Evolutionary conservation across 2,888 invertebrate genomes (phyloP).

Genomic region (Galeruca laticollis): DNA sequence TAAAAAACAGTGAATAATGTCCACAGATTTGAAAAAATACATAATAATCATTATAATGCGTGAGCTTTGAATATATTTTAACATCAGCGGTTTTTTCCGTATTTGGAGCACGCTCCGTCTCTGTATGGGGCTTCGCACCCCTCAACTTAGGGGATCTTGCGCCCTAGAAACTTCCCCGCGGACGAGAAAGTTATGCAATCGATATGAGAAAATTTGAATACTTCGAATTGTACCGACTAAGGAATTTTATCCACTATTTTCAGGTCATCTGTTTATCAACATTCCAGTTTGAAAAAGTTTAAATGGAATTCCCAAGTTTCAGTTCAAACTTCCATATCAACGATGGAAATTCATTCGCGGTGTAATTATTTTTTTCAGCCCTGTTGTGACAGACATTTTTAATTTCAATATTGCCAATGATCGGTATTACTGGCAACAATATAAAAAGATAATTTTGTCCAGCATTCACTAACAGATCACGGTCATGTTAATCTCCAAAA

Average conservation of each 20-base stretch:
- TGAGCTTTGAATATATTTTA: too few species aligned
- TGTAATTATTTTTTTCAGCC: constrained; percentile 31
- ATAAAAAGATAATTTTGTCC: neutral
- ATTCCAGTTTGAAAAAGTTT: constrained; percentile 46
- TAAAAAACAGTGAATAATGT: too few species aligned
- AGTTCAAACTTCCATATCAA: constrained; percentile 29
- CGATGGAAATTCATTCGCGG: constrained; percentile 38
- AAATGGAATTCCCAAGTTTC: constrained; percentile 46
- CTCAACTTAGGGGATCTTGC: constrained; percentile 45
- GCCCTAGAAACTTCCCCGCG: constrained; percentile 45
- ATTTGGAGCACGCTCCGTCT: neutral
- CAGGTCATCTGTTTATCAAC: constrained; percentile 49
- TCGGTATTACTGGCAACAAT: neutral
- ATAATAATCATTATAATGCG: too few species aligned
- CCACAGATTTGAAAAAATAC: too few species aligned
- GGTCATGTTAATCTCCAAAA: too few species aligned
- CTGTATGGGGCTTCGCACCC: constrained; percentile 16
- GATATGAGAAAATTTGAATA: constrained; percentile 61
- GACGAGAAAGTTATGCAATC: constrained; percentile 58
- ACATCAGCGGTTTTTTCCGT: neutral
- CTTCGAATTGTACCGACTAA: constrained; percentile 53
- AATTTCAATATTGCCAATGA: constrained; percentile 9
- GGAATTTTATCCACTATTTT: constrained; percentile 51
- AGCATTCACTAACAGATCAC: too few species aligned
- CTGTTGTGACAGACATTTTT: constrained; percentile 21